Percentiles rank a stretch among this genome's conserved stretches.
phyloP scores from a whole-genome alignment of 2,113 vertebrate genomes.

The Tor tambroides region DNA sequence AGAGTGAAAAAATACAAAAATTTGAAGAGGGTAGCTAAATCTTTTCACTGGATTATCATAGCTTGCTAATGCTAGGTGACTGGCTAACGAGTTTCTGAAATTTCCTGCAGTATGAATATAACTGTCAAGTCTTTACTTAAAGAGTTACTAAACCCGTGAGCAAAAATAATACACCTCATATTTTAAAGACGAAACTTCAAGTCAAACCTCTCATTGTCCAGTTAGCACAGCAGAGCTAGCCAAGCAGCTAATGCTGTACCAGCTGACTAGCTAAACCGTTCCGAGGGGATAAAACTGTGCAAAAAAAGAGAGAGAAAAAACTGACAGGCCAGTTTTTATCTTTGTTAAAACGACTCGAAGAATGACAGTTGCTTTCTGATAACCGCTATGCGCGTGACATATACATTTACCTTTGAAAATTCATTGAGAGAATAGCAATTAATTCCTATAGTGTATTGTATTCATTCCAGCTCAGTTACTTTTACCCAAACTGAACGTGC shows the following conservation, averaged over 20 bases:
- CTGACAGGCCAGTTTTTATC: constrained; percentile 42
- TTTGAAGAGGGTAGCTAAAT: neutral
- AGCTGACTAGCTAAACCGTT: constrained; percentile 49
- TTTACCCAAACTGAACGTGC: constrained; percentile 58
- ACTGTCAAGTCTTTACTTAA: neutral
- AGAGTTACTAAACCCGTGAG: neutral
- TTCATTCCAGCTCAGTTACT: constrained; percentile 61
- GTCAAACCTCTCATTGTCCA: neutral
- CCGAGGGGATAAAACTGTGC: constrained; percentile 37
- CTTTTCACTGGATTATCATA: constrained; percentile 31
- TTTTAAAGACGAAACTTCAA: neutral
- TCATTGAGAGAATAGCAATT: constrained; percentile 54
- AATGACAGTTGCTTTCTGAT: neutral
- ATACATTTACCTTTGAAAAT: constrained; percentile 60
- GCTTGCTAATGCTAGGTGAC: constrained; percentile 39
- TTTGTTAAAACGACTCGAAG: constrained; percentile 15
- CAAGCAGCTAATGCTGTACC: constrained; percentile 36
- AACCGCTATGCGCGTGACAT: neutral
- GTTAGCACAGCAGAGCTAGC: constrained; percentile 14
- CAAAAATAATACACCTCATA: neutral
- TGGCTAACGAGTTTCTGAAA: neutral
- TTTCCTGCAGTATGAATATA: neutral
- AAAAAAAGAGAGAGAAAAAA: neutral
- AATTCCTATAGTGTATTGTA: constrained; percentile 59
- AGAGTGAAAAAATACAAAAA: neutral